Evolutionary conservation across 2,888 invertebrate genomes (phyloP), one percentile per base, ranked within the genome.

Genomic region (Ellobium chinense): DNA sequence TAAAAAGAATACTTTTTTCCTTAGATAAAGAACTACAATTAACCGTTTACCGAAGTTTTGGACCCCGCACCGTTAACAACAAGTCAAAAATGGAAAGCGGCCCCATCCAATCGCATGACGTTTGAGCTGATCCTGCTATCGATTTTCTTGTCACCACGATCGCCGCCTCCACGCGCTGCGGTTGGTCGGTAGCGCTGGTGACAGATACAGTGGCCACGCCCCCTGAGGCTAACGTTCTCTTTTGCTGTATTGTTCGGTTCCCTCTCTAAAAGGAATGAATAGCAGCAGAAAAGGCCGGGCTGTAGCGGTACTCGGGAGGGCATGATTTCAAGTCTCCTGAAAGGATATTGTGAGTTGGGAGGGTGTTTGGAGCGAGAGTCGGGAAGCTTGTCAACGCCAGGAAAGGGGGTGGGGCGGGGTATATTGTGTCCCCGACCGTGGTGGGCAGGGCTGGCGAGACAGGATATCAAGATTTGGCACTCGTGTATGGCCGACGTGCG

Each of bases 401-500:
- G 34, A 63, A 21, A 27, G n/a, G 7, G 34, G 7, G 31, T 3
- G 70, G 3, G 31, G n/a, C 7, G 34, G 46, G n/a, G 70, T 18
- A 1, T 31, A 2, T 36, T 9, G 18, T 12, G 29, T 9, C 27
- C 21, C 14, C 12, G 18, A 3, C 34, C 58, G 2, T n/a, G 4
- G 36, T 18, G 58, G 63, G 46, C 63, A 31, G 63, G 39, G 14
- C 74, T 29, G 63, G 39, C 63, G 63, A 31, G n/a, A n/a, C n/a
- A 24, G n/a, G 27, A 58, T 21, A 72, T 31, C 68, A 70, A n/a
- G 14, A 3, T 36, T 31, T 73, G 72, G 24, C 72, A 73, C 36
- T 62, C 56, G 36, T n/a, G 74, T 63, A 39, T 74, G 62, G 74
- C 24, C 62, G 21, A 62, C 12, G 74, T 74, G 62, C 21, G 14